Conservation (phyloP, 2,797 vertebrate species). For the Periparus ater region DNA sequence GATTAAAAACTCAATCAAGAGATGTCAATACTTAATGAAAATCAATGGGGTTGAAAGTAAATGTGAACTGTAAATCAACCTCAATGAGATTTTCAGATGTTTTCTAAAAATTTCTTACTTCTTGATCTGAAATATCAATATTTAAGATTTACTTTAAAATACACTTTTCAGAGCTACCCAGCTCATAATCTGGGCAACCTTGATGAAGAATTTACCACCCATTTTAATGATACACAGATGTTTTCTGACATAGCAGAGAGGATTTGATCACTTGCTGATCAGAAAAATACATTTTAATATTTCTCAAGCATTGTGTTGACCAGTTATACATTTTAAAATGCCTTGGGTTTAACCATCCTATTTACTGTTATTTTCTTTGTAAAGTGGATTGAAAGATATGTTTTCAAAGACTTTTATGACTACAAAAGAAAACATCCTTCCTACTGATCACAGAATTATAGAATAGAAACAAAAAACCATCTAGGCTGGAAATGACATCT, state of each 20-base stretch:
- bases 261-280: neutral
- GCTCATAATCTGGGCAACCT: neutral
- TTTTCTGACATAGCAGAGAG: neutral
- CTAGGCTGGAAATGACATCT: neutral
- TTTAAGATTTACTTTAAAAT: neutral
- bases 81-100: neutral
- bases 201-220: neutral
- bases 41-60: neutral
- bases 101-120: neutral
- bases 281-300: neutral
- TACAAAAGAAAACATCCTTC: neutral
- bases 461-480: neutral
- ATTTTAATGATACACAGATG: neutral
- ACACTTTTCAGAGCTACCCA: neutral
- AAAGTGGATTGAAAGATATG: neutral
- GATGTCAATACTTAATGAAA: neutral
- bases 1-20: neutral
- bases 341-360: neutral
- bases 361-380: neutral
- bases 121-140: neutral
- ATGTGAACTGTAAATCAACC: neutral
- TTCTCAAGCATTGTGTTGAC: neutral
- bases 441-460: neutral
- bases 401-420: neutral
- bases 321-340: neutral